phyloP scores from a whole-genome alignment of 2,113 vertebrate genomes.

The Picathartes gymnocephalus region DNA sequence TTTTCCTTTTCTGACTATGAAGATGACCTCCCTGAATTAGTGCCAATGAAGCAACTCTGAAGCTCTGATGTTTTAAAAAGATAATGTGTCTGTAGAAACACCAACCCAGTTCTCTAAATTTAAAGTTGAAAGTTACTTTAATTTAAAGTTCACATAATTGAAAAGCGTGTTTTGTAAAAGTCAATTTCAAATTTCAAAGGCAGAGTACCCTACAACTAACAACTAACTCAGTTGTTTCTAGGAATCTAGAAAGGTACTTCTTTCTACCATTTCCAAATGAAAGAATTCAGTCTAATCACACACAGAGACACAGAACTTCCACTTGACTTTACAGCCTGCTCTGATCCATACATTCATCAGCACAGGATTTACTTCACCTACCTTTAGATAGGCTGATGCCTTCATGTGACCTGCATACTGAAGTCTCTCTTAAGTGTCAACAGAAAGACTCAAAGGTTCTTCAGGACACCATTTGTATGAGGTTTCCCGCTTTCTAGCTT shows the following conservation, averaged over 20 bases:
- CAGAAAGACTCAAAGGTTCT: neutral
- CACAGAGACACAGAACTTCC: neutral
- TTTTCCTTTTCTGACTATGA: neutral
- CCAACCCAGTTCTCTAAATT: neutral
- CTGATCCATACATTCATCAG: neutral
- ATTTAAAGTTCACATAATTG: neutral
- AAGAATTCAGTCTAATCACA: neutral
- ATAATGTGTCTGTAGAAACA: neutral
- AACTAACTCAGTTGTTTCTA: neutral
- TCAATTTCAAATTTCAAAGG: neutral
- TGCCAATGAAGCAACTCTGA: neutral
- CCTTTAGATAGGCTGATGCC: fast-evolving
- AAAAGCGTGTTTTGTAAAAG: neutral
- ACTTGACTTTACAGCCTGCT: neutral
- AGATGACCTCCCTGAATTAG: neutral
- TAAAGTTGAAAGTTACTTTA: neutral
- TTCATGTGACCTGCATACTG: neutral
- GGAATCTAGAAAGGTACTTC: neutral
- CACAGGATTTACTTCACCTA: neutral
- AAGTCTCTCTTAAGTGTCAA: neutral
- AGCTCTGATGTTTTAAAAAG: neutral
- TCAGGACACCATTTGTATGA: no score
- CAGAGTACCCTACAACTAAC: no score
- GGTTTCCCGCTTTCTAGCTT: no score
- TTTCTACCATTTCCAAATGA: neutral